phyloP scores from a whole-genome alignment of 2,888 invertebrate genomes.

The Tineola bisselliella region DNA sequence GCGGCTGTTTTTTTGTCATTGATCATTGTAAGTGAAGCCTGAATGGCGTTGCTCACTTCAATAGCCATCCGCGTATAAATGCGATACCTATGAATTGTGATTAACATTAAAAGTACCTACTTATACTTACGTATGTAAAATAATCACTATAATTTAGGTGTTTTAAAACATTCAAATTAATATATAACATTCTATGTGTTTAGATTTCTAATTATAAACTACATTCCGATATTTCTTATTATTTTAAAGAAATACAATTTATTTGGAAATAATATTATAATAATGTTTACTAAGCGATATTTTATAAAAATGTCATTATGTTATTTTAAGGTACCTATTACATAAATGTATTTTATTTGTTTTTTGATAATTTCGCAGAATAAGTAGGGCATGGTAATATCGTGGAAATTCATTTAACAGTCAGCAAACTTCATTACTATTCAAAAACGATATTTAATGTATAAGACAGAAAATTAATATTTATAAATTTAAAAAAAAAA shows the following conservation, averaged over 20 bases:
- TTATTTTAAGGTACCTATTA: no score
- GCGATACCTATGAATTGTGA: neutral
- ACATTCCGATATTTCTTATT: no score
- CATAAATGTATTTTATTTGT: no score
- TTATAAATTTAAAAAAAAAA: neutral
- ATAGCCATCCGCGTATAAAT: neutral
- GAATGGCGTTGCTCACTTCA: conserved; percentile 2
- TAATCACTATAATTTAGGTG: neutral
- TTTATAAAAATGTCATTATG: no score
- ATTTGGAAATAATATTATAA: no score
- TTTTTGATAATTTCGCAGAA: neutral
- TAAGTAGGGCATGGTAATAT: neutral
- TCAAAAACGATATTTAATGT: neutral
- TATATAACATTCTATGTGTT: no score
- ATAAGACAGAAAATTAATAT: neutral
- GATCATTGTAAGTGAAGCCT: neutral
- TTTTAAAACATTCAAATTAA: no score
- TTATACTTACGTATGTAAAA: neutral
- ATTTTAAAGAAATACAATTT: no score
- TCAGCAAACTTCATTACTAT: neutral
- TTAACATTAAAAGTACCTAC: neutral
- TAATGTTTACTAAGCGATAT: no score
- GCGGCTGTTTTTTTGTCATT: neutral
- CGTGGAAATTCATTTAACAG: neutral
- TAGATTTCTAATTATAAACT: no score